A percentile compares a stretch with the other conserved stretches of the same genome.
These are phyloP conservation scores for Polypterus senegalus DNA, from an alignment of 2,113 vertebrate genomes.

Conservation along the genomic window DNA sequence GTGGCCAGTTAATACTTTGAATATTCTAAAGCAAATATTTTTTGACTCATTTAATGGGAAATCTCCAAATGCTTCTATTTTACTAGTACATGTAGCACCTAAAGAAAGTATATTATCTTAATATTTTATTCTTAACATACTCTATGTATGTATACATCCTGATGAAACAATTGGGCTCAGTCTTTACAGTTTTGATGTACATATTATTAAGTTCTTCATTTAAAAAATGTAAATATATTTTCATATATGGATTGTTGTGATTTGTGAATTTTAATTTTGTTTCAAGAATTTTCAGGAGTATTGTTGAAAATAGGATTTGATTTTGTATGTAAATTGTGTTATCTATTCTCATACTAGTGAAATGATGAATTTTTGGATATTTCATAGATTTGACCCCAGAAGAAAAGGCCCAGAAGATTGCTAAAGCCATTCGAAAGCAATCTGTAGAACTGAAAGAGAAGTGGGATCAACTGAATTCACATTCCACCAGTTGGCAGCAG, in stretches of 20 bases:
- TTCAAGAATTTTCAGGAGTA: too few relatives aligned
- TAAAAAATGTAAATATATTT: too few relatives aligned
- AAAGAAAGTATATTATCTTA: too few relatives aligned
- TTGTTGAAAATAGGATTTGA: too few relatives aligned
- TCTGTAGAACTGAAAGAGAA: conserved; percentile 81
- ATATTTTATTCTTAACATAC: too few relatives aligned
- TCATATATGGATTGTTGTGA: too few relatives aligned
- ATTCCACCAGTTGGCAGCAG: conserved; percentile 70
- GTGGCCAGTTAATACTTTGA: background rate
- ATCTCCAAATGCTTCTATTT: conserved; percentile 12
- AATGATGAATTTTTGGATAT: too few relatives aligned
- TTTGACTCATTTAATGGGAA: background rate
- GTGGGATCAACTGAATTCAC: conserved; percentile 75
- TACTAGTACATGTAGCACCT: background rate
- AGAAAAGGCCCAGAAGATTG: conserved; percentile 77
- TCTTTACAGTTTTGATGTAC: too few relatives aligned
- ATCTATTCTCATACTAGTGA: background rate
- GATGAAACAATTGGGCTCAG: too few relatives aligned
- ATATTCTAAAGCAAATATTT: background rate
- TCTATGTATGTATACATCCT: too few relatives aligned
- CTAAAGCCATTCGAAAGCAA: conserved; percentile 88
- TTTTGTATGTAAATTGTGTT: background rate
- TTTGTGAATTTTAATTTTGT: too few relatives aligned
- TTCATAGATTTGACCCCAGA: conserved; percentile 75
- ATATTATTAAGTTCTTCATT: too few relatives aligned